These are phyloP conservation scores for Agrochola litura DNA, from an alignment of 2,888 invertebrate genomes.

Conservation along the genomic window DNA sequence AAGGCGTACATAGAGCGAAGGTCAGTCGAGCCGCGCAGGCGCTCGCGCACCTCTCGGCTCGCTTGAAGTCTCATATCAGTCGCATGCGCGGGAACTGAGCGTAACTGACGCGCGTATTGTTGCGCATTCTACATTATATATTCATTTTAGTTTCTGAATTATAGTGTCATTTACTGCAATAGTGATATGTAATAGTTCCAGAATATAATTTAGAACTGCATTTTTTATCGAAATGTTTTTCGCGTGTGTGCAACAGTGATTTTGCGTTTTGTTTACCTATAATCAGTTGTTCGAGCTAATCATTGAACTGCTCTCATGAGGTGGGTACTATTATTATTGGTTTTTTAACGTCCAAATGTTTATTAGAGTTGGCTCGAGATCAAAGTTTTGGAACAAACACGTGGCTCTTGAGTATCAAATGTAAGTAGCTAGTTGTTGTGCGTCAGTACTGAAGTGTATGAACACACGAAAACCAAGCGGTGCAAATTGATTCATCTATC, in stretches of 20 bases:
- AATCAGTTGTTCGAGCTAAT: constrained; percentile 55
- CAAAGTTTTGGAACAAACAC: constrained; percentile 68
- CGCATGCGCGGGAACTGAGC: constrained; percentile 76
- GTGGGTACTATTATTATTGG: constrained; percentile 66
- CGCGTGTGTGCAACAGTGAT: constrained; percentile 48
- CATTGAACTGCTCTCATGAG: constrained; percentile 63
- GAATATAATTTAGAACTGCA: constrained; percentile 5
- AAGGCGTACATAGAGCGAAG: constrained; percentile 68
- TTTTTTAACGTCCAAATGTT: constrained; percentile 52
- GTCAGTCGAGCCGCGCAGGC: constrained; percentile 66
- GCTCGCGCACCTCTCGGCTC: constrained; percentile 72
- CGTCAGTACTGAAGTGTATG: constrained; percentile 58
- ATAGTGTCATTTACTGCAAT: constrained; percentile 17
- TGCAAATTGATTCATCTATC: constrained; percentile 53
- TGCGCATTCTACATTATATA: constrained; percentile 47
- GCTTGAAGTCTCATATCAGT: constrained; percentile 73
- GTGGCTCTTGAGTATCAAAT: constrained; percentile 67
- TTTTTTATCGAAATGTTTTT: constrained; percentile 23
- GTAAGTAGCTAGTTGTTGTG: constrained; percentile 35
- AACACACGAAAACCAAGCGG: constrained; percentile 47
- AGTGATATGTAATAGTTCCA: constrained; percentile 9
- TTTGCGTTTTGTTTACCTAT: constrained; percentile 62
- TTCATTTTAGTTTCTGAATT: constrained; percentile 35
- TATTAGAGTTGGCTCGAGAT: constrained; percentile 70
- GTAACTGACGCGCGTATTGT: constrained; percentile 72